Evolutionary conservation across 2,888 invertebrate genomes (phyloP).

Genomic region (Chalcosyrphus nemorum): DNA sequence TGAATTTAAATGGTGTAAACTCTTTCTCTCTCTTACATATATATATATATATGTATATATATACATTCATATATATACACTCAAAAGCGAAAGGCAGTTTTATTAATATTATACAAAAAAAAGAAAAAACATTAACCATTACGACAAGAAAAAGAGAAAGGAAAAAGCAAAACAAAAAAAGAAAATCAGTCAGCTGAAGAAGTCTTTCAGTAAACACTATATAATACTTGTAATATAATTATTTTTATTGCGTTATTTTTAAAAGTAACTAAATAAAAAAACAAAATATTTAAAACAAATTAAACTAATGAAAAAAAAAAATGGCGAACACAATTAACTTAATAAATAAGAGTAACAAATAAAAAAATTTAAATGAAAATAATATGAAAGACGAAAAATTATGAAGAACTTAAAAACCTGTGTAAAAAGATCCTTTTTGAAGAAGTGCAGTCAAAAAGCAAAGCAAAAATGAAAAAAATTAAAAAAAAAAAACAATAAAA

Average conservation of each 20-base stretch:
- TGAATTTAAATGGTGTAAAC: constrained; percentile 68
- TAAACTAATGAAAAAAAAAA: not conserved
- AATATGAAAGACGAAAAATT: constrained; percentile 37
- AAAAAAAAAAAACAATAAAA: constrained; percentile 56
- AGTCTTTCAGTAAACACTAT: constrained; percentile 64
- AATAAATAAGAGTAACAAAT: constrained; percentile 46
- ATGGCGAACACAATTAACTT: constrained; percentile 62
- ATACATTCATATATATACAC: constrained; percentile 56
- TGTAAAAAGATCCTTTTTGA: constrained; percentile 62
- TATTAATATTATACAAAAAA: constrained; percentile 60
- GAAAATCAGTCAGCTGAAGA: constrained; percentile 59
- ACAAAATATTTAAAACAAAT: constrained; percentile 21
- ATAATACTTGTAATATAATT: constrained; percentile 70
- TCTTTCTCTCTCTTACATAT: constrained; percentile 45
- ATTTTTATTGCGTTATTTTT: constrained; percentile 70
- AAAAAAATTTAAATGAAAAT: constrained; percentile 29
- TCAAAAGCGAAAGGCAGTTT: constrained; percentile 67
- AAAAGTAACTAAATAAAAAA: constrained; percentile 60
- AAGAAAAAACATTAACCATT: constrained; percentile 25
- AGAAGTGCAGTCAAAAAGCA: constrained; percentile 54
- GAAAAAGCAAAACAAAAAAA: constrained; percentile 3
- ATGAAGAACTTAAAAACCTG: constrained; percentile 45
- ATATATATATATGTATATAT: constrained; percentile 33
- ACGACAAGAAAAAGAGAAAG: constrained; percentile 50
- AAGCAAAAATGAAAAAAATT: constrained; percentile 32